Evolutionary conservation across 1,140 invertebrate genomes (phyloP).

Genomic region (Brachionus angularis): DNA sequence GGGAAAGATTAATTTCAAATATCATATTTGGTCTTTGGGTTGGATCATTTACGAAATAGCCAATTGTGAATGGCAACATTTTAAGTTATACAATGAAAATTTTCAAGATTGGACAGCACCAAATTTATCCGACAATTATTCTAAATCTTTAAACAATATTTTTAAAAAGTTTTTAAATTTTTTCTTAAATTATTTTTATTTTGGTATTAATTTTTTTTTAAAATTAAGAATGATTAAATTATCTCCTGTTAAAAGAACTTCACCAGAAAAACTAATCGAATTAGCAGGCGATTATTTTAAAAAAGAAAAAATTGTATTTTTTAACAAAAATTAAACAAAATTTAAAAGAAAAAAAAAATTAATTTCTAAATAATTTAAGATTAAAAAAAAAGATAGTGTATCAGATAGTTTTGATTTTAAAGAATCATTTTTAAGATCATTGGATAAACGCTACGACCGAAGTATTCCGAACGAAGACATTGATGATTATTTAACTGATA

Average conservation of each 20-base stretch:
- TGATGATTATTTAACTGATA: slow-evolving; percentile 17
- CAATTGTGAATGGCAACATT: slow-evolving; percentile 32
- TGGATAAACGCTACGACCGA: not conserved
- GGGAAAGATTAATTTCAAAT: slow-evolving; percentile 25
- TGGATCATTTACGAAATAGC: slow-evolving; percentile 43
- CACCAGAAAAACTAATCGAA: slow-evolving; percentile 13
- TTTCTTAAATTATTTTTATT: not conserved
- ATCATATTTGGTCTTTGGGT: slow-evolving; percentile 25
- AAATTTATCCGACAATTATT: slow-evolving; percentile 18
- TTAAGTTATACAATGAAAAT: not conserved
- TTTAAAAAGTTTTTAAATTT: slow-evolving; percentile 15
- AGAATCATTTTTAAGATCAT: not conserved
- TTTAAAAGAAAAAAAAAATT: not conserved
- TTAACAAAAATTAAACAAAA: too few relatives aligned
- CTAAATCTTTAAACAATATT: slow-evolving; percentile 17
- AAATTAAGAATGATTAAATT: slow-evolving; percentile 36
- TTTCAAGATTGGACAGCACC: slow-evolving; percentile 27
- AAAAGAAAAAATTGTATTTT: slow-evolving; percentile 19
- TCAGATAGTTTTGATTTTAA: not conserved
- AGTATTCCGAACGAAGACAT: not conserved
- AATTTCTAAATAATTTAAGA: not conserved
- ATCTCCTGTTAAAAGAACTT: not conserved
- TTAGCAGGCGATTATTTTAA: slow-evolving; percentile 15
- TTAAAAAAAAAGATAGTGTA: slow-evolving; percentile 5
- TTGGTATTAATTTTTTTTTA: not conserved